These are phyloP conservation scores for Cyanoderma ruficeps DNA, from an alignment of 2,113 vertebrate species.

Conservation along the genomic window DNA sequence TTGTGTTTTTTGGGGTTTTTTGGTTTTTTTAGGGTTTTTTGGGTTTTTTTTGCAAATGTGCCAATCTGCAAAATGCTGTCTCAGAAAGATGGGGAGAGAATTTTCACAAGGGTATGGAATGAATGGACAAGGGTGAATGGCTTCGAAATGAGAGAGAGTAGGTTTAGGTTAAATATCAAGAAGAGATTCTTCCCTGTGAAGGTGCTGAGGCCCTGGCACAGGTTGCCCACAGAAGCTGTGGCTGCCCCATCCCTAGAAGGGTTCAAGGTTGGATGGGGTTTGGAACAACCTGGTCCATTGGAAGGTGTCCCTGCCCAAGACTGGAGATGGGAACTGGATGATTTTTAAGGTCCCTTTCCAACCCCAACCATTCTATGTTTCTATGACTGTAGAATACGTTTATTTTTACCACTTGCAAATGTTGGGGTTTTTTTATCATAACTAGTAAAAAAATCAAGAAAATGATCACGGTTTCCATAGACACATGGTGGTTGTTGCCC, in stretches of 20 bases:
- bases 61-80: neutral
- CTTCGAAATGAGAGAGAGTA: neutral
- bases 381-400: neutral
- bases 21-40: neutral
- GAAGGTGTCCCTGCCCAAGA: neutral
- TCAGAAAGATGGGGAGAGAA: neutral
- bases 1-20: too few relatives aligned
- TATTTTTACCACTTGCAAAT: neutral
- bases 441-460: neutral
- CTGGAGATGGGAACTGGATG: neutral
- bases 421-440: neutral
- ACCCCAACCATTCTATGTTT: neutral
- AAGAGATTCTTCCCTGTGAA: neutral
- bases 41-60: neutral
- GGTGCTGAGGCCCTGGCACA: neutral
- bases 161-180: neutral
- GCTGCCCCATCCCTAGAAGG: neutral
- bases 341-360: neutral
- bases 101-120: neutral
- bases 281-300: neutral
- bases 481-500: neutral
- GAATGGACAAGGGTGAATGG: neutral
- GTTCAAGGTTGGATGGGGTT: neutral
- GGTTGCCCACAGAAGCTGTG: neutral
- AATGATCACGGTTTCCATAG: neutral